These are phyloP conservation scores for Porites divaricata DNA, from an alignment of 92 coral and sea anemone genomes.

Conservation along the genomic window DNA sequence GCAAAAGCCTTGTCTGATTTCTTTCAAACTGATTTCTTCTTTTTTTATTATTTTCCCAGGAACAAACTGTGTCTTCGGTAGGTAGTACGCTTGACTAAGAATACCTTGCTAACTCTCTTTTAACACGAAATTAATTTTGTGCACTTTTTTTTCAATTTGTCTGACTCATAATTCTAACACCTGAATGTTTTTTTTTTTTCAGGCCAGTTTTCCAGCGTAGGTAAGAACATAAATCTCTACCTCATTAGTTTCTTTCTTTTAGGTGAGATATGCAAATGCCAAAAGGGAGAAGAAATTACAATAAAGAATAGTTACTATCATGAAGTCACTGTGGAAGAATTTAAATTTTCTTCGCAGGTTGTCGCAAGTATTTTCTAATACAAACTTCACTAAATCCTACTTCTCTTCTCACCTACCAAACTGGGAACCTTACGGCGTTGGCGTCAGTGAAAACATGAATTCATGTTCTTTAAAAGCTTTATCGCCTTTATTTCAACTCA, in stretches of 20 bases:
- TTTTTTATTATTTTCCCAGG: conserved; percentile 7
- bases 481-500: too few relatives aligned
- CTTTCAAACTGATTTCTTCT: background rate
- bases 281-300: background rate
- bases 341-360: too few relatives aligned
- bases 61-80: conserved; percentile 16
- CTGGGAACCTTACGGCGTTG: too few relatives aligned
- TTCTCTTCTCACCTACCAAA: too few relatives aligned
- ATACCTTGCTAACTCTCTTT: background rate
- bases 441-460: too few relatives aligned
- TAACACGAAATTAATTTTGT: too few relatives aligned
- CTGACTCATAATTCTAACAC: background rate
- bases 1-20: too few relatives aligned
- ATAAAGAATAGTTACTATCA: background rate
- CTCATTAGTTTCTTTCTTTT: background rate
- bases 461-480: too few relatives aligned
- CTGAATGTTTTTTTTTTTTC: background rate
- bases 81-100: background rate
- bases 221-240: background rate
- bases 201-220: conserved; percentile 18
- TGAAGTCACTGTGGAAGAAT: too few relatives aligned
- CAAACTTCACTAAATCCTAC: too few relatives aligned
- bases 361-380: too few relatives aligned
- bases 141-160: background rate
- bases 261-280: background rate